These are phyloP conservation scores for Rhagonycha fulva DNA, from an alignment of 2,888 invertebrate genomes.

Conservation along the genomic window DNA sequence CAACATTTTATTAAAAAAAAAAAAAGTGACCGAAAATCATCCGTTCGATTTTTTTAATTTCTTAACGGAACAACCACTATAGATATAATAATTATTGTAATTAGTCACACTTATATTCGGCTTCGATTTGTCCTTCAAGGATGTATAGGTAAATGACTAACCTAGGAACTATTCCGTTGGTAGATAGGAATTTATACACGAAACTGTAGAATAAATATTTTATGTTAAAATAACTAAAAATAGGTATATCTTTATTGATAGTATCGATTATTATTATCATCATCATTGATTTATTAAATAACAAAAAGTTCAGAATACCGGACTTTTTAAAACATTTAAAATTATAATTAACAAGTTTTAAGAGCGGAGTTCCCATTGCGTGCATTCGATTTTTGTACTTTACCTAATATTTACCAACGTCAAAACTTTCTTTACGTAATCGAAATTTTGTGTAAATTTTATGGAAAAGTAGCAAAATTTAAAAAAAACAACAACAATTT, in stretches of 20 bases:
- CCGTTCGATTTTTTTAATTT: neutral
- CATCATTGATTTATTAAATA: neutral
- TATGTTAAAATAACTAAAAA: neutral
- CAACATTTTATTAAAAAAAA: neutral
- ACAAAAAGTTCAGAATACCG: neutral
- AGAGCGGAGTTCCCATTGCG: neutral
- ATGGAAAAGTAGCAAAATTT: too few relatives aligned
- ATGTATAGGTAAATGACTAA: conserved; percentile 23
- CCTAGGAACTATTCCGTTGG: conserved; percentile 15
- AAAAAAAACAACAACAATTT: too few relatives aligned
- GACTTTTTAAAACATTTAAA: neutral
- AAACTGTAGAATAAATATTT: neutral
- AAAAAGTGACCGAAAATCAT: neutral
- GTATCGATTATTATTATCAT: neutral
- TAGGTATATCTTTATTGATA: neutral
- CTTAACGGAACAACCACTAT: neutral
- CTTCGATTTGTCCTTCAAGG: conserved; percentile 22
- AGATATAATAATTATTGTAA: conserved; percentile 5
- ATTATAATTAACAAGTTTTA: neutral
- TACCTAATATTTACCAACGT: neutral
- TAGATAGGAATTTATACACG: conserved; percentile 18
- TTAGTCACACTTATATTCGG: conserved; percentile 23
- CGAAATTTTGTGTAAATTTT: neutral
- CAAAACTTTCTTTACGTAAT: neutral
- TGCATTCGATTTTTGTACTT: neutral